Base-by-base conservation (phyloP, 2,797 vertebrate genomes). In the Channallabes apus region DNA sequence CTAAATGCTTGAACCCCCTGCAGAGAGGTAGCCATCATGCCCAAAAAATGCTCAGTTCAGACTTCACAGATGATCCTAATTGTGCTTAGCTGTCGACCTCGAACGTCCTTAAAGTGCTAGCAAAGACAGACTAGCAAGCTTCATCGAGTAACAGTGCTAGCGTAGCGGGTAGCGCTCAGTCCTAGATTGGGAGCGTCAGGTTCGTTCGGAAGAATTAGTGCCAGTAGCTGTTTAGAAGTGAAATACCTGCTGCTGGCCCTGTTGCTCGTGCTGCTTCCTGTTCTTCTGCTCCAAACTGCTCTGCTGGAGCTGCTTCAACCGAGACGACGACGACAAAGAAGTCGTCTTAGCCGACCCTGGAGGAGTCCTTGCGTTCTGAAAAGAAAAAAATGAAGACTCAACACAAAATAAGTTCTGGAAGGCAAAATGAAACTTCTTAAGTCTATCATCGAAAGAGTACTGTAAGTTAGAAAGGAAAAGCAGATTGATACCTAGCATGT, bases 201-300 rank as follows among this genome's bases (percentile, higher is more conserved):
- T 85, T 76, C 41, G 75, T 82, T 86, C 20, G 41, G 71, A 59
- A 35, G 80, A 67, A 24, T 85, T 67, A 54, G 24, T 22, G 41
- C 61, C 71, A 27, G 79, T 71, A 61, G 77, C 84, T 86, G 75
- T 94, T 79, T 94, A 95, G 94, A 95, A 96, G 93, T 95, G 94
- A 90, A 94, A 94, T 96, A 98, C 97, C 97, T 99, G 97, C 96
- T 95, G 98, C 96, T 95, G 98, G 93, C 98, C 97, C 91, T 96
- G 97, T 91, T 97, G 97, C 41, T 98, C 96, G 87, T 96, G 95
- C 93, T 97, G 97, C 90, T 97, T 99, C 91, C 96, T 91, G 84
- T 93, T 95, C 81, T 95, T 93, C 82, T 97, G 96, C 94, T 99
- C 97, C 0, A 97, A 96, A 90, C 97, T 97, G 93, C 96, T 95